phyloP scores from a whole-genome alignment of 1,140 invertebrate genomes.

The Asbolus verrucosus region DNA sequence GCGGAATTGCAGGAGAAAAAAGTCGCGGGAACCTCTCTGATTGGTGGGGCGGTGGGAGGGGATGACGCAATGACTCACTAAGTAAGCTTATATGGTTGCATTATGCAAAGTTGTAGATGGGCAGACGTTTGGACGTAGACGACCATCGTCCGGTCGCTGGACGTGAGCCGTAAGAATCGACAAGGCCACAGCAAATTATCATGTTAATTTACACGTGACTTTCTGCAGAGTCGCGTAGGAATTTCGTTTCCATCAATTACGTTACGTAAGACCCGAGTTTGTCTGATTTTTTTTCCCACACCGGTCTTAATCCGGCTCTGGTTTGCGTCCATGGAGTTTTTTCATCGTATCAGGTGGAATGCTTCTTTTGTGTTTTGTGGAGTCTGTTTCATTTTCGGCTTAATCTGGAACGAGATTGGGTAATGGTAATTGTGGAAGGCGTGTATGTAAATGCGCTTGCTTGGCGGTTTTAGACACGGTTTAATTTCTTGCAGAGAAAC shows the following conservation, averaged over 20 bases:
- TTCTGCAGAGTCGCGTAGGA: conserved; percentile 30
- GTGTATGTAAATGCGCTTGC: conserved; percentile 3
- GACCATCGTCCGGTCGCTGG: conserved; percentile 5
- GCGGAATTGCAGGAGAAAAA: conserved; percentile 8
- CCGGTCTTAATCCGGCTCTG: too few species aligned
- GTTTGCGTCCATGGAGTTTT: too few species aligned
- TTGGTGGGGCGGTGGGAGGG: background rate
- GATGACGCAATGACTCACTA: conserved; percentile 1
- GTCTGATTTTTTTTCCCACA: background rate
- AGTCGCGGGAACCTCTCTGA: background rate
- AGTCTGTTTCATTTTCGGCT: conserved; percentile 1
- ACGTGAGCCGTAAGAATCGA: background rate
- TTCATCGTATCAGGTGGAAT: too few species aligned
- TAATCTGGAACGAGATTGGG: conserved; percentile 6
- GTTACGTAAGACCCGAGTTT: background rate
- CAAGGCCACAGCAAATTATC: conserved; percentile 17
- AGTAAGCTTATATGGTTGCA: background rate
- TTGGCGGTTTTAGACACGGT: conserved; percentile 6
- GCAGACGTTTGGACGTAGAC: conserved; percentile 12
- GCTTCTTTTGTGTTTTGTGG: too few species aligned
- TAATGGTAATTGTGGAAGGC: conserved; percentile 5
- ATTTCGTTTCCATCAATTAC: background rate
- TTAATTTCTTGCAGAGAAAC: background rate
- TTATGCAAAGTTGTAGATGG: background rate
- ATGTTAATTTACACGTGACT: conserved; percentile 40